phyloP scores from a whole-genome alignment of 2,113 vertebrate genomes.

The Columba livia region DNA sequence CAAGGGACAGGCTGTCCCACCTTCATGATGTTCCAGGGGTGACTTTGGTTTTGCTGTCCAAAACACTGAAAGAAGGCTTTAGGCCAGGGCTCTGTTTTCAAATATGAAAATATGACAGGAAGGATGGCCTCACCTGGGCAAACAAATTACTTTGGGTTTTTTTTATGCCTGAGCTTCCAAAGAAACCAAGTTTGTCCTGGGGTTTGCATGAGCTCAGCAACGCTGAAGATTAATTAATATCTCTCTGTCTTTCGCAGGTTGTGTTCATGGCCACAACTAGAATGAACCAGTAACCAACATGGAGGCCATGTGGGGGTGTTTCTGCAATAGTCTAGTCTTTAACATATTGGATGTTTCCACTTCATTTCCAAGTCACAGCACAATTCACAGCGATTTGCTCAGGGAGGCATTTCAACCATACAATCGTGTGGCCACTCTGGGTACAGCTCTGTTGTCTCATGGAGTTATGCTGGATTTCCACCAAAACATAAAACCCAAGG shows the following conservation, averaged over 20 bases:
- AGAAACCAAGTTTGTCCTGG: background rate
- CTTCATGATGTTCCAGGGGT: background rate
- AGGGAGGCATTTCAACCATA: background rate
- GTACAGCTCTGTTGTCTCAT: background rate
- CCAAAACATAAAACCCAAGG: background rate
- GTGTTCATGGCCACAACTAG: background rate
- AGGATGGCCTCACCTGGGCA: background rate
- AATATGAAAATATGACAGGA: background rate
- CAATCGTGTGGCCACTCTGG: accelerated
- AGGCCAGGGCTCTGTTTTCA: background rate
- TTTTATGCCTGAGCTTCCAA: background rate
- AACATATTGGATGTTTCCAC: background rate
- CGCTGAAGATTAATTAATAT: background rate
- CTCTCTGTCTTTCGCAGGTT: background rate
- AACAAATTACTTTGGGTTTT: background rate
- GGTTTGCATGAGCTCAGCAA: background rate
- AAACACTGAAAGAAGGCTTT: background rate
- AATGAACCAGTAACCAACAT: background rate
- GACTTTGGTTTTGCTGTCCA: background rate
- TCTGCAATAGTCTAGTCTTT: background rate
- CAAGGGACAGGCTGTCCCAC: background rate
- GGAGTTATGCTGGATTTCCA: background rate
- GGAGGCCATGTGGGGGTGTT: background rate
- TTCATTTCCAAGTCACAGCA: background rate
- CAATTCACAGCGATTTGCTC: background rate